These are phyloP conservation scores for Aphelinus atriplicis DNA, from an alignment of 1,140 invertebrate species.

Conservation along the genomic window DNA sequence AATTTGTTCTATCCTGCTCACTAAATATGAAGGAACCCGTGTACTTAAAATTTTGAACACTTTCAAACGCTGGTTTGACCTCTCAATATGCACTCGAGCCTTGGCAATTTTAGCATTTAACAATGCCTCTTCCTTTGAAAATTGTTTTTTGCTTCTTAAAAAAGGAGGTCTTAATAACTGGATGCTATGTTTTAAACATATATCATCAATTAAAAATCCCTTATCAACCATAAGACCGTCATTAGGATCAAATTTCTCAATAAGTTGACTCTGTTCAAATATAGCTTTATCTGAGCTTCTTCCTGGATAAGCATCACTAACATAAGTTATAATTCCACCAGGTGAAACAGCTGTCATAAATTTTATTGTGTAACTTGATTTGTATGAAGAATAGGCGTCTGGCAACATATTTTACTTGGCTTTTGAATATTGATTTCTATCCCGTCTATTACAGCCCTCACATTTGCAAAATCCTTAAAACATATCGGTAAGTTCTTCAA, in stretches of 20 bases:
- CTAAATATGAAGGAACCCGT: conserved; percentile 32
- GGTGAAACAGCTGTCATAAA: conserved; percentile 51
- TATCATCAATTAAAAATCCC: conserved; percentile 47
- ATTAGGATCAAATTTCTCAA: conserved; percentile 23
- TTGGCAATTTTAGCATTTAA: conserved; percentile 44
- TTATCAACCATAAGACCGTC: conserved; percentile 41
- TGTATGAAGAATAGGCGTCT: conserved; percentile 48
- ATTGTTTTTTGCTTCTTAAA: conserved; percentile 44
- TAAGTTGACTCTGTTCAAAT: conserved; percentile 37
- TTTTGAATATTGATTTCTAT: conserved; percentile 43
- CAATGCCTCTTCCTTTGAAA: conserved; percentile 43
- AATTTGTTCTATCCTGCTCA: conserved; percentile 40
- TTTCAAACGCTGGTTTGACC: conserved; percentile 43
- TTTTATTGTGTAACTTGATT: conserved; percentile 52
- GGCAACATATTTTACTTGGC: conserved; percentile 40
- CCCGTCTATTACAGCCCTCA: conserved; percentile 45
- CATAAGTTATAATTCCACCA: conserved; percentile 48
- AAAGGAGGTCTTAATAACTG: conserved; percentile 44
- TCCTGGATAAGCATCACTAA: conserved; percentile 50
- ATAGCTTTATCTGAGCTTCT: conserved; percentile 51
- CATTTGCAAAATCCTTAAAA: conserved; percentile 41
- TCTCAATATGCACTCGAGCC: conserved; percentile 43
- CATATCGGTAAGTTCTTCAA: conserved; percentile 38
- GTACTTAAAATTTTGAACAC: conserved; percentile 39
- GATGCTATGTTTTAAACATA: conserved; percentile 35